Conservation (phyloP, 2,113 vertebrate species). For the Pionites leucogaster region DNA sequence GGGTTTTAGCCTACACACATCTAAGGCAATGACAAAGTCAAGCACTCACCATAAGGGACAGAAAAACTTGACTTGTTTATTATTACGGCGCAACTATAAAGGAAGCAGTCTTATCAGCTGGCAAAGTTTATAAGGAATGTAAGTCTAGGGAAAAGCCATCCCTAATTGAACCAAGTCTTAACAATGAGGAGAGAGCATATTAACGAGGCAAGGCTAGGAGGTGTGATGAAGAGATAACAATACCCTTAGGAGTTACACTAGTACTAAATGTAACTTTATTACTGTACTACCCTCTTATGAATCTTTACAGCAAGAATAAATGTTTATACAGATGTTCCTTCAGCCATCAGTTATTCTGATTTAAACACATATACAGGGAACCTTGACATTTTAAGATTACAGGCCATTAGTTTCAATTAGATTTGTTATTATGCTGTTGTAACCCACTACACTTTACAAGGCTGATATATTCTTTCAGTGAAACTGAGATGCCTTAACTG, state of each 20-base stretch:
- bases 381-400: constrained; percentile 65
- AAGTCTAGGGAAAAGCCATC: constrained; percentile 68
- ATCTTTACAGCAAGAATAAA: constrained; percentile 46
- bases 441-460: constrained; percentile 24
- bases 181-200: constrained; percentile 61
- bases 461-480: constrained; percentile 54
- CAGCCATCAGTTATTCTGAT: constrained; percentile 26
- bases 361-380: constrained; percentile 2
- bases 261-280: constrained; percentile 53
- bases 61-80: constrained; percentile 28
- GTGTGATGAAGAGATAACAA: constrained; percentile 62
- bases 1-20: not conserved
- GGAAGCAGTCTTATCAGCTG: constrained; percentile 64
- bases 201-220: constrained; percentile 65
- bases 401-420: not conserved
- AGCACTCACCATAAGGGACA: not conserved
- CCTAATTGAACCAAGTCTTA: constrained; percentile 50
- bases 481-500: constrained; percentile 66
- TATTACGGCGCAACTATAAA: constrained; percentile 29
- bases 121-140: constrained; percentile 56
- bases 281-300: constrained; percentile 15
- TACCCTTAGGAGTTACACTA: constrained; percentile 20
- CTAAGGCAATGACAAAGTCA: not conserved
- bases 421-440: constrained; percentile 20
- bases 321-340: constrained; percentile 48